Conservation (phyloP, 2,797 vertebrate genomes). For the Catamblyrhynchus diadema region DNA sequence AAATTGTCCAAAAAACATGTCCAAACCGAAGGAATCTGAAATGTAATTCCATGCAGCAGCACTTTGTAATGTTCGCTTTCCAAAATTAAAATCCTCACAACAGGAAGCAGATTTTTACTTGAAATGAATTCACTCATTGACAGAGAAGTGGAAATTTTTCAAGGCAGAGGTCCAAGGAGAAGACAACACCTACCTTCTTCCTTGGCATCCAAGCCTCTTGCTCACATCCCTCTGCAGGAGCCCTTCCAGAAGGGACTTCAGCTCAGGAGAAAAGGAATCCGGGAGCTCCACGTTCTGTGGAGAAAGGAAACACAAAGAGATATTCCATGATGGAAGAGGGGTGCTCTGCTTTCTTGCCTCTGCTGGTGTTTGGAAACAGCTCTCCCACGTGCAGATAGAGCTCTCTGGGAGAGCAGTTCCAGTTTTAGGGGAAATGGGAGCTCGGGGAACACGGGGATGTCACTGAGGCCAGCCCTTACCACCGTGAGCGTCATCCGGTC, state of each 20-base stretch:
- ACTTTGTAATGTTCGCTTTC: neutral
- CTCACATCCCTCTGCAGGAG: conserved; percentile 90
- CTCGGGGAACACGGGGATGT: neutral
- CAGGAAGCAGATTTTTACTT: conserved; percentile 32
- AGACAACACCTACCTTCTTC: conserved; percentile 80
- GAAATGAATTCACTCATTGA: neutral
- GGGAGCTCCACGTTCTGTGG: conserved; percentile 92
- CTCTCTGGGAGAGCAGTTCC: neutral
- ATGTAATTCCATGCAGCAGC: neutral
- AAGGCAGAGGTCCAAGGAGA: neutral
- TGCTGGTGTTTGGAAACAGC: neutral
- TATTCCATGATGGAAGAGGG: accelerated
- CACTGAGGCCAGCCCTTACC: conserved; percentile 77
- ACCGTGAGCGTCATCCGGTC: conserved; percentile 97
- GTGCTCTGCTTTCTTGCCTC: neutral
- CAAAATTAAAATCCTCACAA: conserved; percentile 1
- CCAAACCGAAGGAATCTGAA: neutral
- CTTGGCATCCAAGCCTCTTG: conserved; percentile 90
- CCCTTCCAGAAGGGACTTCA: conserved; percentile 91
- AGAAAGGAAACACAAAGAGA: neutral
- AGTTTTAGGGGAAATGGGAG: neutral
- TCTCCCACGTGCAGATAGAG: accelerated
- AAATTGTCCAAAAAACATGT: neutral
- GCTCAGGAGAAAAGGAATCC: conserved; percentile 89
- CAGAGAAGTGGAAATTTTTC: neutral